Conservation (phyloP, 1,140 invertebrate genomes). For the Homarus americanus region DNA sequence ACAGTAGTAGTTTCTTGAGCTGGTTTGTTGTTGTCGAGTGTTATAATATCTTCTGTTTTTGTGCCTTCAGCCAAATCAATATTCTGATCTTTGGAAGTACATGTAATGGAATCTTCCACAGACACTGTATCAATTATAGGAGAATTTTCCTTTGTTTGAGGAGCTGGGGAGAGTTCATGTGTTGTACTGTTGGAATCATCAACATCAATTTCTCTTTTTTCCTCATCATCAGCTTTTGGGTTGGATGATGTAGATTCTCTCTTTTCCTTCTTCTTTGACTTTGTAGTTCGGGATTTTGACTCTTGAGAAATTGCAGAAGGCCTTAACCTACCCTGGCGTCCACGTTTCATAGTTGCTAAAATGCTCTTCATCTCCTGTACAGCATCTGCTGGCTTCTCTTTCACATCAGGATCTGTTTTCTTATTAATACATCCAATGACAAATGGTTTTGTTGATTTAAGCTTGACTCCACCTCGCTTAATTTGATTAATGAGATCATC, state of each 20-base stretch:
- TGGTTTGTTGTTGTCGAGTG: background rate
- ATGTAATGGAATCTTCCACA: constrained; percentile 10
- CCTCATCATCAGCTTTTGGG: too few relatives aligned
- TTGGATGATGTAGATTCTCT: background rate
- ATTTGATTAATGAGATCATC: constrained; percentile 71
- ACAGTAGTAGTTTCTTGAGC: background rate
- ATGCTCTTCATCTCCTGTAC: constrained; percentile 71
- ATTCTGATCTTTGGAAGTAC: background rate
- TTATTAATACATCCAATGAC: constrained; percentile 14
- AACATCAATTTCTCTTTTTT: background rate
- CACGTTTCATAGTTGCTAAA: constrained; percentile 69
- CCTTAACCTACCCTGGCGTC: constrained; percentile 39
- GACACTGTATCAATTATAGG: background rate
- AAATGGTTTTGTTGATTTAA: constrained; percentile 58
- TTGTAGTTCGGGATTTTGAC: constrained; percentile 40
- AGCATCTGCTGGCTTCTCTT: constrained; percentile 60
- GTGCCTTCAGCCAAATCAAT: background rate
- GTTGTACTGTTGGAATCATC: background rate
- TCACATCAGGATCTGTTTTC: constrained; percentile 7
- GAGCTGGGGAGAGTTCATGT: background rate
- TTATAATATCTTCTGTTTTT: constrained; percentile 20
- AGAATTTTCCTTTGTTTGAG: constrained; percentile 19
- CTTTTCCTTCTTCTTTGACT: constrained; percentile 46
- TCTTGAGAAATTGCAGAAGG: constrained; percentile 60
- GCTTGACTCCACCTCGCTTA: constrained; percentile 62